Conservation (phyloP, 2,113 vertebrate species). For the Myocastor coypus region DNA sequence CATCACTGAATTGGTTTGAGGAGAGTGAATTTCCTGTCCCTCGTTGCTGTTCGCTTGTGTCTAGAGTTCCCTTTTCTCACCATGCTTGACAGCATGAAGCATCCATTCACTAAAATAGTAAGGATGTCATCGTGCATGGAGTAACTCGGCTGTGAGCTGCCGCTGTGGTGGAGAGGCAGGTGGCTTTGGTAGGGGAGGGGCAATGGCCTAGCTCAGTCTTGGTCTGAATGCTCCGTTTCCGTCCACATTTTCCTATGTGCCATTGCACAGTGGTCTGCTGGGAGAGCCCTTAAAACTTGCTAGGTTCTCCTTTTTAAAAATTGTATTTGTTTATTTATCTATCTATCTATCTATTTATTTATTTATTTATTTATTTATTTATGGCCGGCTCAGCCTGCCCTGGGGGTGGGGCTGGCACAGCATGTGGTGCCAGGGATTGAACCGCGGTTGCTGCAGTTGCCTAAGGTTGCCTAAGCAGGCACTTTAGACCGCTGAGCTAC, state of each 20-base stretch:
- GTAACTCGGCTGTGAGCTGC: not conserved
- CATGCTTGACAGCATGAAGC: not conserved
- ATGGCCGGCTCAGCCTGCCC: too few species aligned
- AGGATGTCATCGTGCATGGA: not conserved
- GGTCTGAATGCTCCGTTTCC: constrained; percentile 30
- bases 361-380: too few species aligned
- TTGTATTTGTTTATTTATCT: too few species aligned
- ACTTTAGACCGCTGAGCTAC: too few species aligned
- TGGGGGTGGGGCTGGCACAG: too few species aligned
- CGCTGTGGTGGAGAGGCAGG: constrained; percentile 13
- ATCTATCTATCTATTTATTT: too few species aligned
- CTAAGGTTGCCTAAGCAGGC: too few species aligned
- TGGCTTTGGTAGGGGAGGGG: not conserved
- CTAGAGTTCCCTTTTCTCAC: constrained; percentile 40
- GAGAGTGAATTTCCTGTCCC: not conserved
- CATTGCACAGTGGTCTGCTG: not conserved
- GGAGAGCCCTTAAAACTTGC: constrained; percentile 17
- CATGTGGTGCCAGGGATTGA: too few species aligned
- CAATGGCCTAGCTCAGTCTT: not conserved
- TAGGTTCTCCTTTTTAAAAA: not conserved
- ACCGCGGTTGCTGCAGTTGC: too few species aligned
- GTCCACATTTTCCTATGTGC: not conserved
- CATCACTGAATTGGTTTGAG: constrained; percentile 59
- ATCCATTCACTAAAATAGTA: constrained; percentile 48
- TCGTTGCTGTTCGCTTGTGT: constrained; percentile 8